Conservation (phyloP, 2,113 vertebrate genomes). For the Oreotrochilus melanogaster region DNA sequence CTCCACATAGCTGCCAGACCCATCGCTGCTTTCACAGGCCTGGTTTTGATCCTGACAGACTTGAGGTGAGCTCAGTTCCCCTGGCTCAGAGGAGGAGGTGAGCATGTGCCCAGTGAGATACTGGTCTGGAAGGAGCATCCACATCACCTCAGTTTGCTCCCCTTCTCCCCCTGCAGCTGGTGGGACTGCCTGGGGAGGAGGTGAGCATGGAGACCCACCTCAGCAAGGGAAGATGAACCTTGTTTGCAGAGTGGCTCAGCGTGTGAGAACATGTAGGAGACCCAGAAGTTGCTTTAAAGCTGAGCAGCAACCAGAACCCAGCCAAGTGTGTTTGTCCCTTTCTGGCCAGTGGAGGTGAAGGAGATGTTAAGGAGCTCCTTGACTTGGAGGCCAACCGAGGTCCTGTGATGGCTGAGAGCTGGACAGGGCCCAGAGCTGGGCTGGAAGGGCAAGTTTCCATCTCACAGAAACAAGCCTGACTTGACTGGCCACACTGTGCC, state of each 20-base stretch:
- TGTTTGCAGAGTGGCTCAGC: not conserved
- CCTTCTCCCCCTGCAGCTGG: not conserved
- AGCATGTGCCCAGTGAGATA: rapidly evolving
- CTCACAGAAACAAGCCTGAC: not conserved
- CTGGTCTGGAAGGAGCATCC: rapidly evolving
- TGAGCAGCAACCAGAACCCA: not conserved
- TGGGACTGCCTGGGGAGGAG: not conserved
- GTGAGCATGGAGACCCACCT: not conserved
- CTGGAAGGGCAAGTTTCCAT: not conserved
- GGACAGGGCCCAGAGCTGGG: not conserved
- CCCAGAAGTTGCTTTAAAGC: not conserved
- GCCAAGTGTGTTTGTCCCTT: not conserved
- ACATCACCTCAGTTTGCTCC: not conserved
- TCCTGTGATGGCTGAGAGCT: not conserved
- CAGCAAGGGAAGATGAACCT: not conserved
- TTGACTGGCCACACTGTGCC: not conserved
- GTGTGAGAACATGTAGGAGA: not conserved
- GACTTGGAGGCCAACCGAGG: rapidly evolving
- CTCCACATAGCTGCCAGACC: not conserved
- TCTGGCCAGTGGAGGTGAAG: not conserved
- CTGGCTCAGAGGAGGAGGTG: not conserved
- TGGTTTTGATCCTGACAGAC: not conserved
- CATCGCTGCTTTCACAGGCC: not conserved
- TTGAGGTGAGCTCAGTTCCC: rapidly evolving
- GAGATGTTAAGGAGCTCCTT: not conserved